Base-by-base conservation (phyloP, 2,113 vertebrate genomes). In the Thamnophis sirtalis region DNA sequence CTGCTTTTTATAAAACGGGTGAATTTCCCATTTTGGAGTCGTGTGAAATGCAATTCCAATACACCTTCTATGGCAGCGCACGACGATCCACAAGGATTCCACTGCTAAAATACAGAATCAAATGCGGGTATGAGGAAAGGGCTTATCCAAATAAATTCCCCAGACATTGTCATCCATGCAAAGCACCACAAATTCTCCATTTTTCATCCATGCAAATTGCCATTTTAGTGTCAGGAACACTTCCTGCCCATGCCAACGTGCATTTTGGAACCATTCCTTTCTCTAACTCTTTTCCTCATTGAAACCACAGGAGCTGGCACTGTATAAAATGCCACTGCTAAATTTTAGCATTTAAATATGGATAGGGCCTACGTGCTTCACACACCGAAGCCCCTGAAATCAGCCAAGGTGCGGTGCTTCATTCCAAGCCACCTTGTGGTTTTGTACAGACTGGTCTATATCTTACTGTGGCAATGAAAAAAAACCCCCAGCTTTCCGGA, bases 41-140 rank as follows among this genome's bases (percentile, higher is more conserved):
- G 43, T 0, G 0, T n/a, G 6, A 9, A 0, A 4, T 0, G 28
- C 49, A 0, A 21, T 63, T 54, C 90, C 13, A 4, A 15, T 21
- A 5, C 0, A 9, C 0, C 13, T 48, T 8, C 11, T n/a, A 11
- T 26, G 21, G 9, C 9, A 38, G 33, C 38, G 33, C 3, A n/a
- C n/a, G n/a, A n/a, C n/a, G n/a, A n/a, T n/a, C n/a, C n/a, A n/a
- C n/a, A n/a, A n/a, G 33, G 33, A 38, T 28, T 10, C 24, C 24
- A 9, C 15, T 5, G 28, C 3, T 50, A 11, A n/a, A 1, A 11
- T 50, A 4, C 5, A 19, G 43, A 21, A 33, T 33, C 60, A n/a
- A 51, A 8, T 7, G 13, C 11, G 5, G 28, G 13, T 48, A 9
- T 13, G 9, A 33, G 19, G 3, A 49, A 60, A 91, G 3, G 33